phyloP scores from a whole-genome alignment of 2,888 invertebrate genomes.

The Drosophila emarginata region DNA sequence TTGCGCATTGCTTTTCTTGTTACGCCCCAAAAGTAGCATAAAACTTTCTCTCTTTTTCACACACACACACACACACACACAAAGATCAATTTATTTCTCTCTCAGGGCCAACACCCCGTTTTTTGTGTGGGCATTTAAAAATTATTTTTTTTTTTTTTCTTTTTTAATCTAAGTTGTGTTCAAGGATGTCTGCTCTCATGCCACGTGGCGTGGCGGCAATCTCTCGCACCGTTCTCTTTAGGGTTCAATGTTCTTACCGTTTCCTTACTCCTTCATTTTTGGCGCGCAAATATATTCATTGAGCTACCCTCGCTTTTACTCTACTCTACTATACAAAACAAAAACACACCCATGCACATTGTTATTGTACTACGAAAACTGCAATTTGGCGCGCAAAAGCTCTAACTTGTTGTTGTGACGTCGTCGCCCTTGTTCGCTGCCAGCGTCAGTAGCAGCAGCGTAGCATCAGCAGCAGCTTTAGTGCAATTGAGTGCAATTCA shows the following conservation, averaged over 20 bases:
- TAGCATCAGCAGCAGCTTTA: no score
- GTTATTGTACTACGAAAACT: slow-evolving; percentile 12
- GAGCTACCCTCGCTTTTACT: slow-evolving; percentile 40
- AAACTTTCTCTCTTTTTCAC: slow-evolving; percentile 1
- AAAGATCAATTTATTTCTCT: slow-evolving; percentile 10
- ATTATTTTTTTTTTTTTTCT: slow-evolving; percentile 9
- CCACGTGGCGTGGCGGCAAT: slow-evolving; percentile 35
- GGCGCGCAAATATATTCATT: slow-evolving; percentile 46
- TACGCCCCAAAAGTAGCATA: slow-evolving; percentile 33
- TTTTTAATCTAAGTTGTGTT: slow-evolving; percentile 28
- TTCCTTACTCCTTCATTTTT: slow-evolving; percentile 21
- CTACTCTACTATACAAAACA: no score
- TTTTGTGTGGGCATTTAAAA: slow-evolving; percentile 1
- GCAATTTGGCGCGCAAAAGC: slow-evolving; percentile 26
- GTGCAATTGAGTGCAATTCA: slow-evolving; percentile 5
- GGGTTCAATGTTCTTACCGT: slow-evolving; percentile 24
- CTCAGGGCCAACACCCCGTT: slow-evolving; percentile 53
- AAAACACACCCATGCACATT: no score
- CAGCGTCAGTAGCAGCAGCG: no score
- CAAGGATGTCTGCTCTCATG: slow-evolving; percentile 52
- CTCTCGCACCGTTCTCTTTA: background rate
- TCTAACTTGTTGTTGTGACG: slow-evolving; percentile 3
- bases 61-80: background rate
- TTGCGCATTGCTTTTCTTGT: slow-evolving; percentile 56
- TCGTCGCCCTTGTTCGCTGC: background rate